These are phyloP conservation scores for Pissodes strobi DNA, from an alignment of 1,140 invertebrate species.

Conservation along the genomic window DNA sequence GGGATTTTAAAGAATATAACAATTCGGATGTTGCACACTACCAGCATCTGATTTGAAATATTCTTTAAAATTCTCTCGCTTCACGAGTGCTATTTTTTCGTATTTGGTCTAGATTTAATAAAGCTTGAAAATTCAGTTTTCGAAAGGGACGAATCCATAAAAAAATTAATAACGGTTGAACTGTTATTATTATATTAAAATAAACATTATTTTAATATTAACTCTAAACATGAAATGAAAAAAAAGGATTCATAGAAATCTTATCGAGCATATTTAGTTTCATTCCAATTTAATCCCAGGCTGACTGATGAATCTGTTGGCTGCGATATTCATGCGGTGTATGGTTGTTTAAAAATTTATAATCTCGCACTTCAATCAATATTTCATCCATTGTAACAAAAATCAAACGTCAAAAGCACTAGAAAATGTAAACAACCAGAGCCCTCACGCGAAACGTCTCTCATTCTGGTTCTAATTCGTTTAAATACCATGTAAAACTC, in stretches of 20 bases:
- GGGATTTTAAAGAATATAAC: not conserved
- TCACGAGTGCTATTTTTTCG: not conserved
- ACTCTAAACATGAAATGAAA: not conserved
- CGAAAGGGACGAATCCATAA: too few species aligned
- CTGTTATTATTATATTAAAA: too few species aligned
- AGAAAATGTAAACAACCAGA: not conserved
- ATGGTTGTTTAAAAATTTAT: not conserved
- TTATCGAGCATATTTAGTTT: not conserved
- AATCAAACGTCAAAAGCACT: not conserved
- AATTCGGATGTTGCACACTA: not conserved
- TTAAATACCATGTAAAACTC: not conserved
- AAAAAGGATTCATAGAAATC: not conserved
- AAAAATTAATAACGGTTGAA: too few species aligned
- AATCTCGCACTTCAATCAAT: not conserved
- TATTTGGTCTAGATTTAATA: not conserved
- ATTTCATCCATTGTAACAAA: not conserved
- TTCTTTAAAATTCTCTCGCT: not conserved
- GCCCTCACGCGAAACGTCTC: not conserved
- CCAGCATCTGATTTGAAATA: not conserved
- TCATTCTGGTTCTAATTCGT: not conserved
- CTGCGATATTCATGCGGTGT: not conserved
- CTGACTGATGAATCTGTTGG: not conserved
- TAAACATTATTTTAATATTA: not conserved
- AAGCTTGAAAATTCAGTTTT: not conserved
- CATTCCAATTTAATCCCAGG: not conserved